Percentiles rank a stretch among this genome's conserved stretches.
Evolutionary conservation across 2,888 invertebrate species (phyloP).

Genomic region (Bhutanitis thaidina): DNA sequence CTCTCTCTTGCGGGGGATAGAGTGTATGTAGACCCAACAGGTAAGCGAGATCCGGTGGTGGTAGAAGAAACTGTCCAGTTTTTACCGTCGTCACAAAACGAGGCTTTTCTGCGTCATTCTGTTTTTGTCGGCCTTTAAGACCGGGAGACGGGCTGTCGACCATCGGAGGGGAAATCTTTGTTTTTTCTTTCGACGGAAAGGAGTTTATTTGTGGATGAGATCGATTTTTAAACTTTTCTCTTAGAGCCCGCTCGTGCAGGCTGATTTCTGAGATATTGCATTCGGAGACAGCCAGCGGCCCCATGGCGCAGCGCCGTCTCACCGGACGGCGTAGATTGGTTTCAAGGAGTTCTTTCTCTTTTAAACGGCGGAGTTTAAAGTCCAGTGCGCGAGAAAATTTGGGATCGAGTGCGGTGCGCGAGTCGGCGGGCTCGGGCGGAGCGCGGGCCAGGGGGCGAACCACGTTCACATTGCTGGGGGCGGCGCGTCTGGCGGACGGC

Average conservation of each 20-base stretch:
- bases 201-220: constrained; percentile 54
- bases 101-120: constrained; percentile 55
- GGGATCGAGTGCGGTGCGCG: constrained; percentile 56
- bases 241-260: constrained; percentile 22
- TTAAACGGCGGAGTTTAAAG: constrained; percentile 84
- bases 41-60: constrained; percentile 85
- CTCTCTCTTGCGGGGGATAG: constrained; percentile 48
- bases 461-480: constrained; percentile 44
- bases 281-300: constrained; percentile 49
- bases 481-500: constrained; percentile 18
- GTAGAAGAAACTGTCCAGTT: constrained; percentile 88
- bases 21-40: constrained; percentile 80
- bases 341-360: constrained; percentile 77
- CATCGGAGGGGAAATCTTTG: constrained; percentile 36
- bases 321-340: constrained; percentile 54
- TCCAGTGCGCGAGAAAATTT: constrained; percentile 86
- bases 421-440: constrained; percentile 20
- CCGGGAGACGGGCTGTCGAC: constrained; percentile 42
- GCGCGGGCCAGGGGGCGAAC: constrained; percentile 45
- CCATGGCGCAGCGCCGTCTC: constrained; percentile 46
- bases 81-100: constrained; percentile 91
- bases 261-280: constrained; percentile 81
- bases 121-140: not conserved
- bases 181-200: constrained; percentile 33
- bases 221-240: constrained; percentile 35